phyloP scores from a whole-genome alignment of 2,888 invertebrate genomes.

The Pyrocoelia pectoralis region DNA sequence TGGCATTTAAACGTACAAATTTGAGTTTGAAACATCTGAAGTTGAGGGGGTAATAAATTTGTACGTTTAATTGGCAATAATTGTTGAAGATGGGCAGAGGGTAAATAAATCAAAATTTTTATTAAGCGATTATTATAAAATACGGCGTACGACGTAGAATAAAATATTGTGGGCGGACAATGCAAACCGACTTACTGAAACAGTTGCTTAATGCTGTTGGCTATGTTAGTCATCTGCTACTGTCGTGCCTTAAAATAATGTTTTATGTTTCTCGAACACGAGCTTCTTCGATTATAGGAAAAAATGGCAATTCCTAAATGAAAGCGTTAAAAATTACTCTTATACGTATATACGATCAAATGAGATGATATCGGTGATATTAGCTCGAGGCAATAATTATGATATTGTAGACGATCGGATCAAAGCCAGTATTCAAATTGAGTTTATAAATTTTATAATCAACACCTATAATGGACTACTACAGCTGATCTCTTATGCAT shows the following conservation, averaged over 20 bases:
- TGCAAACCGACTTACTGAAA: conserved; percentile 33
- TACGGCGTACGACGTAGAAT: conserved; percentile 22
- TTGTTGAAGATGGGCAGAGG: background rate
- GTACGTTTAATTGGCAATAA: background rate
- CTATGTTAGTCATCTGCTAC: conserved; percentile 25
- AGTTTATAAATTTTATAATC: conserved; percentile 12
- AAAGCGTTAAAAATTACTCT: conserved; percentile 24
- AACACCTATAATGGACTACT: conserved; percentile 38
- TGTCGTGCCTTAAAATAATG: conserved; percentile 23
- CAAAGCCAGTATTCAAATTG: conserved; percentile 20
- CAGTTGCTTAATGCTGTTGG: conserved; percentile 30
- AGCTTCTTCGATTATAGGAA: conserved; percentile 10
- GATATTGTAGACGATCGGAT: conserved; percentile 42
- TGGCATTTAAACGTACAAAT: too few species aligned
- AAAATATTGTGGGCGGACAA: conserved; percentile 38
- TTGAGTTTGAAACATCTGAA: too few species aligned
- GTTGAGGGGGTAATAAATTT: background rate
- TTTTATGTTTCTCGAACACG: conserved; percentile 29
- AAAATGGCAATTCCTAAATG: conserved; percentile 12
- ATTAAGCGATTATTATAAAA: conserved; percentile 23
- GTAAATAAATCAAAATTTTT: conserved; percentile 6
- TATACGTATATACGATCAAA: conserved; percentile 46
- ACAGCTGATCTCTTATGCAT: conserved; percentile 47
- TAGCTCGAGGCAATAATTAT: conserved; percentile 44
- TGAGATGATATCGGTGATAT: conserved; percentile 49